Evolutionary conservation across 2,797 vertebrate genomes (phyloP), one percentile per base, ranked within the genome.

Genomic region (Crenichthys baileyi): DNA sequence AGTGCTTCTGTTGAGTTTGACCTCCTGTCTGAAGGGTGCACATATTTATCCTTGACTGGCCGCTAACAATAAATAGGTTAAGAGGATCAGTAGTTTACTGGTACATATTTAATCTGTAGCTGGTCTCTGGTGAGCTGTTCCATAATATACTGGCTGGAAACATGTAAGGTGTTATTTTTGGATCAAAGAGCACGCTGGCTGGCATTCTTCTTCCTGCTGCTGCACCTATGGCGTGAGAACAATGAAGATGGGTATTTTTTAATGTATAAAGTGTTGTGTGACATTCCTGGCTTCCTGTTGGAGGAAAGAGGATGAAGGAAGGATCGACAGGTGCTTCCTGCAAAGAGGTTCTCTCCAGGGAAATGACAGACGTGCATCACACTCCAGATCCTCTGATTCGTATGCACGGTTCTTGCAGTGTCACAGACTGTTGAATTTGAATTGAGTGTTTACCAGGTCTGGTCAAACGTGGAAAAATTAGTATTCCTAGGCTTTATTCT

Each of bases 301-400:
- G 73, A 81, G 90, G 88, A 89, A 92, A 78, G 70, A 51, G 73
- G 72, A 61, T 83, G 63, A 24, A 41, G 63, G 72, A 70, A 86
- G 80, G 76, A 7, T 48, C 16, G 4, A 76, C 90, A 90, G 91
- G 83, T 92, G 93, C 46, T 91, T 94, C 91, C 93, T 90, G 74
- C 31, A 63, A 39, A 41, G 36, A 75, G 56, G 5, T 26, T 22
- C 1, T 70, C 51, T 73, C 67, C 63, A 80, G 82, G 58, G 75
- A 80, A 58, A 0, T 5, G 4, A 1, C 22, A 0, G 41, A 74
- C 73, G 65, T 55, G 58, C 13, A 65, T 31, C 29, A 7, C 50
- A 4, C 16, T 50, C 73, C 22, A 50, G 72, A 67, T 0, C 0
- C 58, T 63, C 56, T 53, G 0, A 20, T 7, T 12, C 15, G 12